Conservation (phyloP, 2,888 invertebrate genomes). For the Leptopilina myrica region DNA sequence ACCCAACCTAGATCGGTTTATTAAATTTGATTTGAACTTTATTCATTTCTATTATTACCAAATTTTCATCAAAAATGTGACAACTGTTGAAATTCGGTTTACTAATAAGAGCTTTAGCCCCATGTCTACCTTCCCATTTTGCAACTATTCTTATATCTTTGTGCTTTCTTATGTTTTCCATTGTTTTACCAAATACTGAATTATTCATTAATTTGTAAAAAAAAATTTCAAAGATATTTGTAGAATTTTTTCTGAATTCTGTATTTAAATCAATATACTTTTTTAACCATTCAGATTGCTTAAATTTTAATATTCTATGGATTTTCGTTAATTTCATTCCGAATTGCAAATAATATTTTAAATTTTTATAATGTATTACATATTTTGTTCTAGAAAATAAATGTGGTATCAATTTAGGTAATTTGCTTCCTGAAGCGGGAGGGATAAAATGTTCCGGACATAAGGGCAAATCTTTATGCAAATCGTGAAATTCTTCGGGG, state of each 20-base stretch:
- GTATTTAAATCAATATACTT: no score
- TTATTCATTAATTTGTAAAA: conserved; percentile 74
- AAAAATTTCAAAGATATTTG: conserved; percentile 71
- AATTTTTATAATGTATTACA: no score
- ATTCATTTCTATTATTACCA: conserved; percentile 69
- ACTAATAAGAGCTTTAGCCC: conserved; percentile 58
- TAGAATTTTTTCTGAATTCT: neutral
- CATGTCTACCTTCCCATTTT: conserved; percentile 60
- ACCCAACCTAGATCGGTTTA: conserved; percentile 74
- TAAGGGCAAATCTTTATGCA: no score
- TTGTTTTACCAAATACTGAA: conserved; percentile 53
- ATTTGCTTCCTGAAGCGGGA: no score
- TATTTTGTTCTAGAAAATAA: no score
- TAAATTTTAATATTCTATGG: no score
- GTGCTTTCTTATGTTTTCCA: conserved; percentile 64
- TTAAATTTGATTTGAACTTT: conserved; percentile 62
- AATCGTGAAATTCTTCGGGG: no score
- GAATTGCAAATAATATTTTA: no score
- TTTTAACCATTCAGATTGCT: no score
- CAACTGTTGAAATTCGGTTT: conserved; percentile 66
- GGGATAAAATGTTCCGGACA: no score
- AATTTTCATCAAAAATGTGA: conserved; percentile 67
- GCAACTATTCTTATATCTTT: conserved; percentile 66
- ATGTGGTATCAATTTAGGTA: no score
- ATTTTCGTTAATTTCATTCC: no score